Evolutionary conservation across 2,888 invertebrate genomes (phyloP).

Genomic region (Tortricodes alternella): DNA sequence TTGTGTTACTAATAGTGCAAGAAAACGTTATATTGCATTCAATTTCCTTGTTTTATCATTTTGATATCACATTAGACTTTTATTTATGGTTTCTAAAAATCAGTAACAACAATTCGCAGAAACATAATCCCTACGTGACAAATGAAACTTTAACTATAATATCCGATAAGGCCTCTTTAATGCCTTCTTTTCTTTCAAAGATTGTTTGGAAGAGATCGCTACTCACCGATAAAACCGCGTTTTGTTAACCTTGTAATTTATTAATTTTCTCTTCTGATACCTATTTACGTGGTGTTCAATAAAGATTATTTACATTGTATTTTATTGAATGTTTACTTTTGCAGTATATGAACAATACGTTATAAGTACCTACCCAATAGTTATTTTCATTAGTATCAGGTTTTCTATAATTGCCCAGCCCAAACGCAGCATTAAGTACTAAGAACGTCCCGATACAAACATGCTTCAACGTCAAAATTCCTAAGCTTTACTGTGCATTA

Average conservation of each 20-base stretch:
- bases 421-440: neutral
- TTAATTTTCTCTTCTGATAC: too few relatives aligned
- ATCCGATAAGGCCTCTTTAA: too few relatives aligned
- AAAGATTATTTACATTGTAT: too few relatives aligned
- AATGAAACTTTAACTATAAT: too few relatives aligned
- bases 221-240: too few relatives aligned
- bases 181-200: too few relatives aligned
- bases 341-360: too few relatives aligned
- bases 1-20: conserved; percentile 25
- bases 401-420: conserved; percentile 9
- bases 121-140: neutral
- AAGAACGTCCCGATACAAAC: conserved; percentile 9
- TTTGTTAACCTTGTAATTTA: too few relatives aligned
- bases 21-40: conserved; percentile 1
- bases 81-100: neutral
- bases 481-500: conserved; percentile 4
- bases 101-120: neutral
- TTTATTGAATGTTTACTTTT: too few relatives aligned
- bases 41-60: conserved; percentile 6
- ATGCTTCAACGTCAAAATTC: conserved; percentile 21
- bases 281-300: too few relatives aligned
- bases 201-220: too few relatives aligned
- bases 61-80: neutral
- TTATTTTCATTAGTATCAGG: neutral
- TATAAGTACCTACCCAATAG: too few relatives aligned